Percentiles rank a stretch among this genome's conserved stretches.
phyloP scores from a whole-genome alignment of 2,113 vertebrate genomes.

The Speoplatyrhinus poulsoni region DNA sequence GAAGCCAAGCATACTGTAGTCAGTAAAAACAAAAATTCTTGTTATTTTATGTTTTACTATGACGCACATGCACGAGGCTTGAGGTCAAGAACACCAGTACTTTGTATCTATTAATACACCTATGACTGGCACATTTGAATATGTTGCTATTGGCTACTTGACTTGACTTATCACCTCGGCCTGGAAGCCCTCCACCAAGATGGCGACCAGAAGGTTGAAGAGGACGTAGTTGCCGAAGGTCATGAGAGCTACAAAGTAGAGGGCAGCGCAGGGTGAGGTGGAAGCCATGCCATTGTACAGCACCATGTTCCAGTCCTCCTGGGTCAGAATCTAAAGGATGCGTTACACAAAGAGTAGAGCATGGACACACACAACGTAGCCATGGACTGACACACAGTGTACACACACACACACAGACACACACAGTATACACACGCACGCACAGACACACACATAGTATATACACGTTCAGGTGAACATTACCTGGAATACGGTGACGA shows the following conservation, averaged over 20 bases:
- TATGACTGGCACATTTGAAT: too few species aligned
- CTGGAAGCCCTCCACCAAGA: conserved; percentile 97
- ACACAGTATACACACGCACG: not conserved
- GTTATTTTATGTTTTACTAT: too few species aligned
- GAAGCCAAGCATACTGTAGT: too few species aligned
- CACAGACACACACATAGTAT: not conserved
- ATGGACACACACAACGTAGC: not conserved
- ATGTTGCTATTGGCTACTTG: not conserved
- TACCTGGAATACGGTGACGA: conserved; percentile 97
- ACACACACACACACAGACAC: not conserved
- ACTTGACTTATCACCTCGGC: conserved; percentile 84
- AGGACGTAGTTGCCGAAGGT: conserved; percentile 98
- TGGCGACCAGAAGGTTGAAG: conserved; percentile 96
- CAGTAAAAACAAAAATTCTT: too few species aligned
- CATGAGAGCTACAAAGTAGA: conserved; percentile 98
- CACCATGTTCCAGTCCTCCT: conserved; percentile 98
- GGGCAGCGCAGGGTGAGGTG: conserved; percentile 92
- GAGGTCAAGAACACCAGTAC: not conserved
- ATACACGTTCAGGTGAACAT: not conserved
- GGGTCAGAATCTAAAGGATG: conserved; percentile 88
- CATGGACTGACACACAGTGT: not conserved
- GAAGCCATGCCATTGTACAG: conserved; percentile 96
- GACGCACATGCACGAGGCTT: too few species aligned
- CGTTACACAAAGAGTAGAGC: conserved; percentile 10
- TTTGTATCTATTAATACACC: not conserved